Conservation (phyloP, 2,113 vertebrate genomes). For the Erythrocebus patas region DNA sequence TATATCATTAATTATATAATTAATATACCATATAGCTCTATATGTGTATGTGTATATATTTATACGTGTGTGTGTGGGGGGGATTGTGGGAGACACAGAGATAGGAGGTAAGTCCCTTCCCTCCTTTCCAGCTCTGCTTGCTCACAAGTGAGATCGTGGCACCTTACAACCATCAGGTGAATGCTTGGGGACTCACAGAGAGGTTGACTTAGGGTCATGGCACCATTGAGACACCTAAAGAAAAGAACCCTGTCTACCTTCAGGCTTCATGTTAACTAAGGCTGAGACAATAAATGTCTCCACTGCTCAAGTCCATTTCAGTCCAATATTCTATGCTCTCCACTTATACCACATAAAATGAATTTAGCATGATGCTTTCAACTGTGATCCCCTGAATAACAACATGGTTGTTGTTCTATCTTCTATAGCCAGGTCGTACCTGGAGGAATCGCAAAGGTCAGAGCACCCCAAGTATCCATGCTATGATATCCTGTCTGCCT, state of each 20-base stretch:
- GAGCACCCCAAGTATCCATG: not conserved
- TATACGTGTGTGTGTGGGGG: not conserved
- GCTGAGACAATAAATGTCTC: not conserved
- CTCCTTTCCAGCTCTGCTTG: no score
- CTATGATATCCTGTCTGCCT: not conserved
- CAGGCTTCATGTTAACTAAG: not conserved
- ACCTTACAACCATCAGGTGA: not conserved
- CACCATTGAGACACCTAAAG: not conserved
- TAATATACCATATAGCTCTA: not conserved
- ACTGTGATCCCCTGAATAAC: no score
- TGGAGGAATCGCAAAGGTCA: not conserved
- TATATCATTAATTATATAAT: not conserved
- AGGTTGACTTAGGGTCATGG: not conserved
- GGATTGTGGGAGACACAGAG: not conserved
- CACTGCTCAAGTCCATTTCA: not conserved
- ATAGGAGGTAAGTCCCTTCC: not conserved
- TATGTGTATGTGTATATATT: not conserved
- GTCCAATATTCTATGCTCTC: not conserved
- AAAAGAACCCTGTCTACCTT: not conserved
- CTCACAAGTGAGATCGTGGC: not conserved
- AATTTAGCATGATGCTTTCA: no score
- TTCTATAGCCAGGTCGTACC: not conserved
- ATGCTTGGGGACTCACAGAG: not conserved
- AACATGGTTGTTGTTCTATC: not conserved
- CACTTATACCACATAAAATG: not conserved